Evolutionary conservation across 2,888 invertebrate genomes (phyloP), one percentile per base, ranked within the genome.

Genomic region (Aphidoletes aphidimyza): DNA sequence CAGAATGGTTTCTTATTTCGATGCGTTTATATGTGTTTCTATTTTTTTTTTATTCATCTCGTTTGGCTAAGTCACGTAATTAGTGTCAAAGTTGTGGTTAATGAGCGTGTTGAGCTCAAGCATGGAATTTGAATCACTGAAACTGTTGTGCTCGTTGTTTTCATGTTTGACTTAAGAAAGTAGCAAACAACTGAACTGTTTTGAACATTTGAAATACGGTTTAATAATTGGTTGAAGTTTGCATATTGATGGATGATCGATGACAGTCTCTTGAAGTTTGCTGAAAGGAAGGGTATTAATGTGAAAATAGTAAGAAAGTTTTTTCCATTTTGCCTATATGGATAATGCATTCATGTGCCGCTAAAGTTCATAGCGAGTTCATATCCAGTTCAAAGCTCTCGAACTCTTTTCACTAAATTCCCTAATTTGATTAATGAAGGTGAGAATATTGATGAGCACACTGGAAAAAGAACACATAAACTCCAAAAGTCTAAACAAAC

Each of bases 401-500:
- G 30, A 30, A 5, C 8, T 2, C 14, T 69, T 30, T 69, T 69
- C 69, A 11, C 30, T 30, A 9, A 30, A 14, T n/a, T 30, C 0
- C 3, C 1, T 69, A 69, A 69, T 69, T 69, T 69, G 69, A 69
- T 69, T 69, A 69, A 69, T 69, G 69, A 34, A 69, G 26, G 69
- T 69, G 30, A 69, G 30, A 69, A 30, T 30, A 30, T 69, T 3
- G 19, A 34, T n/a, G n/a, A n/a, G n/a, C n/a, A n/a, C n/a, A n/a
- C n/a, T n/a, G n/a, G n/a, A n/a, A n/a, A n/a, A n/a, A n/a, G n/a
- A n/a, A n/a, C n/a, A 69, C 69, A 69, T 30, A 22, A 34, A 14
- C 34, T 17, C 19, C 6, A 47, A 47, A 47, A 11, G 11, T 14
- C 69, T 30, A 69, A 54, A 54, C 54, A 54, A 3, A 54, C 5